Evolutionary conservation across 2,797 vertebrate genomes (phyloP), one percentile per base, ranked within the genome.

Genomic region (Okamejei kenojei): DNA sequence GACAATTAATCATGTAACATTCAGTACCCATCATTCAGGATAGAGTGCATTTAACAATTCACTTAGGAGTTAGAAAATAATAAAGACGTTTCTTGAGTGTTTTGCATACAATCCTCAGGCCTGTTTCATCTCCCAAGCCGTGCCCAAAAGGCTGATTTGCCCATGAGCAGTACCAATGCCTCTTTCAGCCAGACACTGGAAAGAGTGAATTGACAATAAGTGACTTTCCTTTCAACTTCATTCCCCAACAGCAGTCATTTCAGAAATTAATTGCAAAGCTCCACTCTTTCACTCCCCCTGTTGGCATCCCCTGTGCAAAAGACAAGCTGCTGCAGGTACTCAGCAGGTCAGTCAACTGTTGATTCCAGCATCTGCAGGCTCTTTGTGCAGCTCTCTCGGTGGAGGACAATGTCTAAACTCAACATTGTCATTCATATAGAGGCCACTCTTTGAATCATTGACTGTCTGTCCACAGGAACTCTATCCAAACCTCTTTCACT

Each of bases 1-100:
- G 0, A 88, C 71, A 94, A 93, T 45, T 45, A 45, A n/a, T 76
- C 32, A 88, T 63, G 74, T 17, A 65, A 13, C 6, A 21, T 84
- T 84, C 58, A 63, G 81, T n/a, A n/a, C 61, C 81, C 26, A 82
- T 88, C 17, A n/a, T 65, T 32, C 61, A 86, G 1, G 54, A 61
- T 63, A 63, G 63, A 86, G 58, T 86, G 6, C 15, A 88, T 13
- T 21, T 17, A 88, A 68, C n/a, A 88, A 88, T 21, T 63, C 58
- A 65, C 19, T 88, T 21, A 21, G n/a, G 35, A 35, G 11, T 86
- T 88, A 65, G n/a, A 68, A 7, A 65, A 35, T 88, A 88, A 86
- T 65, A 13, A 88, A 68, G 15, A n/a, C 7, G 61, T 7, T 65
- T n/a, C 29, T 26, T 68, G 65, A 88, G 61, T 88, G 45, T 38